phyloP scores from a whole-genome alignment of 2,113 vertebrate species.

The Sphaerodactylus townsendi region DNA sequence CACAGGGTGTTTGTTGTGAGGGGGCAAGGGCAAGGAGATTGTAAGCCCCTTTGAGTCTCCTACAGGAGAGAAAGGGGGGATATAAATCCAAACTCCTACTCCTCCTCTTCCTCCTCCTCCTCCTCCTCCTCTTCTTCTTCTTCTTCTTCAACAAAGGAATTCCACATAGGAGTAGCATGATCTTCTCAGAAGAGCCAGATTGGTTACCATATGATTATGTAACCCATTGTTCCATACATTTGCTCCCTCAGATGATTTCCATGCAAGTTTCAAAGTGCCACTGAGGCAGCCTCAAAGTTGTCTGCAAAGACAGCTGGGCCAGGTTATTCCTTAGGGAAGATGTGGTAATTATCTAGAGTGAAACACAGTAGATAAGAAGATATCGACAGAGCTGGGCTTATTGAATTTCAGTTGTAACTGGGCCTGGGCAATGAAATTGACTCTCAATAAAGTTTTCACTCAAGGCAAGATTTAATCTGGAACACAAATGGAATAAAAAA shows the following conservation, averaged over 20 bases:
- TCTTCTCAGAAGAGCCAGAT: not conserved
- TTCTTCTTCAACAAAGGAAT: not conserved
- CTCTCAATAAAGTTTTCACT: constrained; percentile 30
- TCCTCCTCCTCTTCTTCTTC: too few species aligned
- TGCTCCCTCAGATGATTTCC: constrained; percentile 2
- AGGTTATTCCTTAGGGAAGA: not conserved
- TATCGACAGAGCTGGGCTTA: constrained; percentile 29
- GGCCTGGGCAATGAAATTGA: not conserved
- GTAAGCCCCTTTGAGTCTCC: too few species aligned
- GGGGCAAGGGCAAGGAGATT: too few species aligned
- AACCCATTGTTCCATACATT: not conserved
- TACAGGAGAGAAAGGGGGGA: too few species aligned
- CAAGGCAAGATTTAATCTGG: constrained; percentile 26
- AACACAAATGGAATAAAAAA: not conserved
- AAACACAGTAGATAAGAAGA: constrained; percentile 24
- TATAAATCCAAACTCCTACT: too few species aligned
- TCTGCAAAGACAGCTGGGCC: not conserved
- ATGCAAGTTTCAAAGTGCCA: constrained; percentile 27
- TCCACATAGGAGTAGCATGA: not conserved
- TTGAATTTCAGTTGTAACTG: constrained; percentile 45
- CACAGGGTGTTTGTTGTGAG: too few species aligned
- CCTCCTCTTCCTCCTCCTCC: too few species aligned
- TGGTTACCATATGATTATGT: not conserved
- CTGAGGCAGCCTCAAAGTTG: not conserved
- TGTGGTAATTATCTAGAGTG: constrained; percentile 25